A percentile compares a stretch with the other conserved stretches of the same genome.
phyloP scores from a whole-genome alignment of 2,113 vertebrate species.

The Macquaria ambigua region DNA sequence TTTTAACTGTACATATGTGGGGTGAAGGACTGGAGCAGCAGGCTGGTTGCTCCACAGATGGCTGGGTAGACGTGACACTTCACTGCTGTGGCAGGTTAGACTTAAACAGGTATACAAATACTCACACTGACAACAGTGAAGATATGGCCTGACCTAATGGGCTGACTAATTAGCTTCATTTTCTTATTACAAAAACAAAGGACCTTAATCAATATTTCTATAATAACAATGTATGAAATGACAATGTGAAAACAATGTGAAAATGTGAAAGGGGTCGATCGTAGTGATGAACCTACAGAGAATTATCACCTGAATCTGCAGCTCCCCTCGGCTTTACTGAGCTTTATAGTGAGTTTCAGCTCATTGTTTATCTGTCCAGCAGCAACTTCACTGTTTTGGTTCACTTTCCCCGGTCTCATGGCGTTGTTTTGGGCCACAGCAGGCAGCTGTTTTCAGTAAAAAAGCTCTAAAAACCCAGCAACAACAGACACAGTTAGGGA shows the following conservation, averaged over 20 bases:
- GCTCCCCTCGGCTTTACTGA: too few species aligned
- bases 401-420: too few species aligned
- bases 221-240: too few species aligned
- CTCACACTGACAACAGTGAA: not conserved
- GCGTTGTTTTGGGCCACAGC: not conserved
- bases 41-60: conserved; percentile 7
- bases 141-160: not conserved
- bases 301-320: too few species aligned
- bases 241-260: too few species aligned
- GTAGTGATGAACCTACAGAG: too few species aligned
- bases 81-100: not conserved
- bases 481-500: too few species aligned
- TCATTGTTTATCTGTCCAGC: too few species aligned
- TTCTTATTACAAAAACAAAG: not conserved
- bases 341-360: too few species aligned
- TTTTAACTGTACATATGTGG: not conserved
- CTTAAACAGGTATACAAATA: not conserved
- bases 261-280: too few species aligned
- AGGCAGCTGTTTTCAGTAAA: not conserved
- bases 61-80: not conserved
- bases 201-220: not conserved
- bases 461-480: not conserved
- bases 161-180: not conserved
- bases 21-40: not conserved
- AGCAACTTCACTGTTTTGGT: too few species aligned